phyloP scores from a whole-genome alignment of 2,888 invertebrate species.

The Tholera decimalis region DNA sequence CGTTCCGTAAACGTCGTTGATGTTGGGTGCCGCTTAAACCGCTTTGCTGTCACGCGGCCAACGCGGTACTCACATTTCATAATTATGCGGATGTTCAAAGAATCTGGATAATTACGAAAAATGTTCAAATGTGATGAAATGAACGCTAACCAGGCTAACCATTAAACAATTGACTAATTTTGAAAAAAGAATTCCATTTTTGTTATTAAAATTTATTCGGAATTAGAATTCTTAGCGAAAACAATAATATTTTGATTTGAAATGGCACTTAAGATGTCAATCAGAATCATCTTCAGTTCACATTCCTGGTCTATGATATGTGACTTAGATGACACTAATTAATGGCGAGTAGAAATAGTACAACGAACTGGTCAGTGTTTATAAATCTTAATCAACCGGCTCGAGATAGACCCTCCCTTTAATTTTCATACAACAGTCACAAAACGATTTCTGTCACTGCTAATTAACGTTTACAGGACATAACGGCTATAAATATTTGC shows the following conservation, averaged over 20 bases:
- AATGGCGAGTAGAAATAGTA: constrained; percentile 54
- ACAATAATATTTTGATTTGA: not conserved
- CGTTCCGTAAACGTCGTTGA: too few species aligned
- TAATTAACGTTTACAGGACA: constrained; percentile 42
- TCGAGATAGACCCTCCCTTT: constrained; percentile 59
- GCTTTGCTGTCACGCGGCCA: too few species aligned
- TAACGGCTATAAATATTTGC: constrained; percentile 35
- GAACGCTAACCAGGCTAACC: too few species aligned
- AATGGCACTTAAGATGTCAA: constrained; percentile 18
- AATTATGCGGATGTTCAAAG: too few species aligned
- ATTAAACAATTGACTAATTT: too few species aligned
- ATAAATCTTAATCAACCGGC: constrained; percentile 63
- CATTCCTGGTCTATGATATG: constrained; percentile 45
- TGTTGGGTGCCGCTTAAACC: too few species aligned
- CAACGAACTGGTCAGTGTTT: constrained; percentile 50
- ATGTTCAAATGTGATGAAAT: too few species aligned
- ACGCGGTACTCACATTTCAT: too few species aligned
- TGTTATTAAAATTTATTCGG: too few species aligned
- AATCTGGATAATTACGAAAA: too few species aligned
- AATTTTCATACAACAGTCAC: constrained; percentile 47
- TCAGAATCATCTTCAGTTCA: constrained; percentile 32
- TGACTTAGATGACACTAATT: constrained; percentile 54
- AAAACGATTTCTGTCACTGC: constrained; percentile 42
- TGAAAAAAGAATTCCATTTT: too few species aligned
- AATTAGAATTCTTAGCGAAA: too few species aligned